These are phyloP conservation scores for Archips xylosteana DNA, from an alignment of 2,888 invertebrate genomes.

Conservation along the genomic window DNA sequence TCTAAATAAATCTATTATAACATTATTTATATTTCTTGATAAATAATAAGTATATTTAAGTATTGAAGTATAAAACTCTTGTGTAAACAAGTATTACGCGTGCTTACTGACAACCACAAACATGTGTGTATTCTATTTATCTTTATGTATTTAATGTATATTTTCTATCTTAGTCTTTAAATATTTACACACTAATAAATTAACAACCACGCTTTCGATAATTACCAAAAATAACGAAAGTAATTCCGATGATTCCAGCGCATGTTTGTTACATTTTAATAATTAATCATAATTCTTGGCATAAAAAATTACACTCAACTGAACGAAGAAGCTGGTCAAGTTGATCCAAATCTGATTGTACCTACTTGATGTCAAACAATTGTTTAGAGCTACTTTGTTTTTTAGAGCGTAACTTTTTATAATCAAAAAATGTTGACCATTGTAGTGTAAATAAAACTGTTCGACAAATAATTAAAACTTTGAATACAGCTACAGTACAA, in stretches of 20 bases:
- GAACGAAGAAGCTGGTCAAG: background rate
- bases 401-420: constrained; percentile 16
- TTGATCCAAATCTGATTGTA: no score
- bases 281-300: constrained; percentile 20
- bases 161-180: background rate
- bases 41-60: constrained; percentile 13
- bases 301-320: constrained; percentile 14
- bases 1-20: constrained; percentile 22
- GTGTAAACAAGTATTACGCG: background rate
- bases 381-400: background rate
- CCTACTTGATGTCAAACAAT: background rate
- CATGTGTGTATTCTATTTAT: background rate
- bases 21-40: constrained; percentile 6
- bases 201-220: constrained; percentile 33
- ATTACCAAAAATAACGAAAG: constrained; percentile 34
- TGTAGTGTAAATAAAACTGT: constrained; percentile 11
- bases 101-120: background rate
- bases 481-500: background rate
- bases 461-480: background rate
- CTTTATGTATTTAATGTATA: constrained; percentile 11
- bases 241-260: constrained; percentile 35
- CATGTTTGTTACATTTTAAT: constrained; percentile 25
- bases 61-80: constrained; percentile 6
- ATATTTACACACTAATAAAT: constrained; percentile 23
- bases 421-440: background rate